Conservation (phyloP, 2,888 invertebrate genomes). For the Crepidodera aurea region DNA sequence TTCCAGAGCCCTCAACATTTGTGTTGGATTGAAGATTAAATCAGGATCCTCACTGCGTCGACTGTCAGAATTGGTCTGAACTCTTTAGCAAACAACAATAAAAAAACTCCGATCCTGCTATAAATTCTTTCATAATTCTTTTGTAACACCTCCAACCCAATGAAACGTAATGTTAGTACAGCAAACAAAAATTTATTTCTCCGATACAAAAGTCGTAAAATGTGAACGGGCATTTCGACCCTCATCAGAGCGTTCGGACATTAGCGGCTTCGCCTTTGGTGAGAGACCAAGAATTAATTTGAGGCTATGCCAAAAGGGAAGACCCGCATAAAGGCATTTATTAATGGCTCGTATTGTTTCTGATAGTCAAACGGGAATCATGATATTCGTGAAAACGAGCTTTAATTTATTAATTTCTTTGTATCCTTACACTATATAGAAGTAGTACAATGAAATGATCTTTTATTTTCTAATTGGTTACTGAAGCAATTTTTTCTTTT, state of each 20-base stretch:
- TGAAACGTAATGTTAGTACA: conserved; percentile 5
- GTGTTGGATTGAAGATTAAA: no score
- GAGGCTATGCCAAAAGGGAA: conserved; percentile 27
- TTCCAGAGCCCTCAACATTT: no score
- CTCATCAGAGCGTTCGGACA: conserved; percentile 29
- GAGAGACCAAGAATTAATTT: conserved; percentile 33
- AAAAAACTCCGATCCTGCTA: neutral
- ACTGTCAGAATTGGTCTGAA: no score
- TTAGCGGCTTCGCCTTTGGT: conserved; percentile 33
- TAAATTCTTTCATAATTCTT: neutral
- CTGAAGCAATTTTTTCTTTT: no score
- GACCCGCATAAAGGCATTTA: conserved; percentile 27
- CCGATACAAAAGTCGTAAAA: conserved; percentile 24
- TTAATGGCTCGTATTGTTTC: conserved; percentile 27
- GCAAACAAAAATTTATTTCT: conserved; percentile 14
- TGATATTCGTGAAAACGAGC: conserved; percentile 22
- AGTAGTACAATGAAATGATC: neutral
- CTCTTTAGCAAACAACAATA: no score
- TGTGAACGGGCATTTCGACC: conserved; percentile 24
- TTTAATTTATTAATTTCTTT: conserved; percentile 27
- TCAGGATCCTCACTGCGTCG: no score
- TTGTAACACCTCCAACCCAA: neutral
- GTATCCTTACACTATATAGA: neutral
- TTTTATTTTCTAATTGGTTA: no score
- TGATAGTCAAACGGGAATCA: conserved; percentile 19